Evolutionary conservation across 1,140 invertebrate genomes (phyloP), one percentile per base, ranked within the genome.

Genomic region (Thaumetopoea pityocampa): DNA sequence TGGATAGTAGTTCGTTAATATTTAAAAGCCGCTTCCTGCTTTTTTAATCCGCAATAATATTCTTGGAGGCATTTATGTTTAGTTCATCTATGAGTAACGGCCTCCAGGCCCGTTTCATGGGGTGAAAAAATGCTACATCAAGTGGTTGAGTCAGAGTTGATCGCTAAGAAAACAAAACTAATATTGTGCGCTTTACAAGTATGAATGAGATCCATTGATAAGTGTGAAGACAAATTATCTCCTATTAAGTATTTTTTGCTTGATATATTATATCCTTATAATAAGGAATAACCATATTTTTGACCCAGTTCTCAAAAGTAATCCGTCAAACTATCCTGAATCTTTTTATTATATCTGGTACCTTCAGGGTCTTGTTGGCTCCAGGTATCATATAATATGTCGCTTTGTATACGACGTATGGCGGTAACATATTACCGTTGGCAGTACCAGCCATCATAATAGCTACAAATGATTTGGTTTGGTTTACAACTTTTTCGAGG

Each of bases 401-500:
- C 8, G 19, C 19, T 4, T 20, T 20, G 19, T 20, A 20, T 20
- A 20, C 19, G 5, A 20, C 19, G 8, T 20, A 20, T 20, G 19
- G 19, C 8, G 19, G 19, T 20, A 20, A 20, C 19, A 20, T 20
- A 7, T 20, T 20, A 4, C 19, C 19, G 8, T 20, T n/a, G 6
- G 19, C 19, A n/a, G 19, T 20, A 20, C 19, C 19, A 20, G 19
- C 19, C 19, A 20, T 20, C 19, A 20, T 10, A 27, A 26, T n/a
- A n/a, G n/a, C n/a, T n/a, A n/a, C n/a, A n/a, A n/a, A n/a, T n/a
- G 24, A 9, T 10, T 11, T 26, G 24, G 24, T 26, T 11, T 26
- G 24, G 24, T 26, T 26, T 6, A 26, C 4, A 26, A 26, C 24
- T 4, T 11, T 10, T 26, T 26, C 24, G n/a, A 26, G 24, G 24